Percentiles rank a stretch among this genome's conserved stretches.
Evolutionary conservation across 2,113 vertebrate species (phyloP).

Genomic region (Urocynchramus pylzowi): DNA sequence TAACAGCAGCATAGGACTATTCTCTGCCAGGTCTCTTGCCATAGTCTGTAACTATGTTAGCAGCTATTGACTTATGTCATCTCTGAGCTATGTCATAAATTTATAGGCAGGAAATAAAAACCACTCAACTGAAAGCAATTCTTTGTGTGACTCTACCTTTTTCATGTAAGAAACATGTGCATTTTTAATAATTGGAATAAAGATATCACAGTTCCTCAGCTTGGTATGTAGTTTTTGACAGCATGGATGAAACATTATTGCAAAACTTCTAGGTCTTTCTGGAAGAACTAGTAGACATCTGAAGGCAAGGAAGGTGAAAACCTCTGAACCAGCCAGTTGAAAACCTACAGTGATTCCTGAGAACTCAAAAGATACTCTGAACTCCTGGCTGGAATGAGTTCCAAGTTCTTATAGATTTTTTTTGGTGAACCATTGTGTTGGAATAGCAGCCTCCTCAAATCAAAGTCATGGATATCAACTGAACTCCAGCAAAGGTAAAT

Average conservation of each 20-base stretch:
- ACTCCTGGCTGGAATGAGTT: background rate
- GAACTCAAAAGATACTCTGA: background rate
- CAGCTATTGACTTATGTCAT: background rate
- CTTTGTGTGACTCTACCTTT: background rate
- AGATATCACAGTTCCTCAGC: background rate
- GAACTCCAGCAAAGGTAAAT: background rate
- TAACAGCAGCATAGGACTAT: background rate
- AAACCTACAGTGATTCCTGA: background rate
- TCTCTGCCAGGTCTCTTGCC: background rate
- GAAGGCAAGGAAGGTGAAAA: background rate
- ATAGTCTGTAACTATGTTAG: background rate
- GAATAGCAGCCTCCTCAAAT: background rate
- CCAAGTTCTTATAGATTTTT: background rate
- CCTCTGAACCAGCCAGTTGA: background rate
- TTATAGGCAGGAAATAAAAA: background rate
- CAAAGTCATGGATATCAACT: background rate
- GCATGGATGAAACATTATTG: background rate
- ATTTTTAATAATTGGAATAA: background rate
- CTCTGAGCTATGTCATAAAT: background rate
- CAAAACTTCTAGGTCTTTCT: background rate
- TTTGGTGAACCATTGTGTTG: background rate
- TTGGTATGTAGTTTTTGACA: background rate
- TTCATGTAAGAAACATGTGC: background rate
- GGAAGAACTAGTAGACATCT: background rate
- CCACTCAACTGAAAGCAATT: background rate